Evolutionary conservation across 2,888 invertebrate species (phyloP).

Genomic region (Trilocha varians): DNA sequence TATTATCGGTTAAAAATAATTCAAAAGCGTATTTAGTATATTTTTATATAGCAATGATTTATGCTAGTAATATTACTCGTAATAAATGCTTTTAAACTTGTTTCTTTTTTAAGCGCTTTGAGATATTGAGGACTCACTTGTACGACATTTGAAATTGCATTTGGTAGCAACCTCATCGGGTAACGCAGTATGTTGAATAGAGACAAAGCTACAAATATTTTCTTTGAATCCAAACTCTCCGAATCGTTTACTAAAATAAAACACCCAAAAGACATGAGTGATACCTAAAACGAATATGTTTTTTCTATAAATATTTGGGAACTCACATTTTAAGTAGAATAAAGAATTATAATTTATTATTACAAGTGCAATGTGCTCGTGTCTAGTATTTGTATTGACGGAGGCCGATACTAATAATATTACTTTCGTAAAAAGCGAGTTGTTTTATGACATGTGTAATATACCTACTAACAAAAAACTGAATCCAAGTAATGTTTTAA

Average conservation of each 20-base stretch:
- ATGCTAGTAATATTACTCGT: too few species aligned
- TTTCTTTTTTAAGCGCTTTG: too few species aligned
- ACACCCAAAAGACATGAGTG: conserved; percentile 91
- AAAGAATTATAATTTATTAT: conserved; percentile 8
- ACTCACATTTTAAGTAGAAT: conserved; percentile 13
- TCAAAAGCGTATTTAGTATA: neutral
- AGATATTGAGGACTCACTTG: conserved; percentile 80
- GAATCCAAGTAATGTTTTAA: too few species aligned
- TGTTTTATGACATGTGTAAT: too few species aligned
- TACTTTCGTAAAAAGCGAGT: too few species aligned
- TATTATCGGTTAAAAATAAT: neutral
- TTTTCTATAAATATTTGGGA: conserved; percentile 21
- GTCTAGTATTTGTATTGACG: too few species aligned
- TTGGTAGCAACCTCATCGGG: conserved; percentile 96
- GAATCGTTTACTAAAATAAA: conserved; percentile 89
- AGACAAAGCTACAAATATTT: conserved; percentile 96
- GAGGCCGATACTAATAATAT: too few species aligned
- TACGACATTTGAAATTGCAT: conserved; percentile 93
- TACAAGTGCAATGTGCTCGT: too few species aligned
- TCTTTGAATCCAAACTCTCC: conserved; percentile 88
- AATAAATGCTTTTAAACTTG: too few species aligned
- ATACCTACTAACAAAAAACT: too few species aligned
- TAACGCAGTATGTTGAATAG: conserved; percentile 98
- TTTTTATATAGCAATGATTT: too few species aligned
- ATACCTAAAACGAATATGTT: conserved; percentile 76